Conservation (phyloP, 2,888 invertebrate genomes). For the Isotomurus palustris region DNA sequence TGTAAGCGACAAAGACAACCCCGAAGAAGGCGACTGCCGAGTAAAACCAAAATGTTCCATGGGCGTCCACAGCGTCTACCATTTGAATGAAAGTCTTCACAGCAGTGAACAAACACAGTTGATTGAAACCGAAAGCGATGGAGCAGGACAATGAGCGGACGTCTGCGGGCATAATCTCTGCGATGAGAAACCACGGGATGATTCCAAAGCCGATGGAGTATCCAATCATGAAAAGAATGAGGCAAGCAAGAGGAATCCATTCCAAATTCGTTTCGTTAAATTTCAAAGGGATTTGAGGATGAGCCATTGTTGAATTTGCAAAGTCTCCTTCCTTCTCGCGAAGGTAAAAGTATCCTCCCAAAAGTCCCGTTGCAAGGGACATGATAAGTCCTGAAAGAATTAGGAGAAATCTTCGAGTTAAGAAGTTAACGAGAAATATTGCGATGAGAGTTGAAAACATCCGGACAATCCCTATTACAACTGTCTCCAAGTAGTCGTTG, state of each 20-base stretch:
- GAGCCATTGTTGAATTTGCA: slow-evolving; percentile 24
- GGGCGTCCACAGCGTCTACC: slow-evolving; percentile 36
- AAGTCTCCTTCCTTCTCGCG: slow-evolving; percentile 35
- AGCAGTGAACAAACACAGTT: slow-evolving; percentile 38
- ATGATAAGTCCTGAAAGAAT: slow-evolving; percentile 39
- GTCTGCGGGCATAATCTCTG: slow-evolving; percentile 41
- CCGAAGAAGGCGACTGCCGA: slow-evolving; percentile 29
- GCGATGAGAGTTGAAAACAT: slow-evolving; percentile 42
- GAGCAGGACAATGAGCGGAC: slow-evolving; percentile 37
- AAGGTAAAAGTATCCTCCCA: slow-evolving; percentile 41
- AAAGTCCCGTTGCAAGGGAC: slow-evolving; percentile 30
- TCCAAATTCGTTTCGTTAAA: slow-evolving; percentile 30
- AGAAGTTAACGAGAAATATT: slow-evolving; percentile 41
- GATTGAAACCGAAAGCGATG: slow-evolving; percentile 38
- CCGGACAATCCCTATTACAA: slow-evolving; percentile 40
- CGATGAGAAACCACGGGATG: slow-evolving; percentile 43
- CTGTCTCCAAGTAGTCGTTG: slow-evolving; percentile 42
- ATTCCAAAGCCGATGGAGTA: slow-evolving; percentile 43
- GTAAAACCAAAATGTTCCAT: slow-evolving; percentile 45
- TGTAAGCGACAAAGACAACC: slow-evolving; percentile 32
- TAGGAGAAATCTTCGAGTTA: slow-evolving; percentile 33
- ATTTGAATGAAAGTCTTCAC: slow-evolving; percentile 42
- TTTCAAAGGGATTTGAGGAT: slow-evolving; percentile 18
- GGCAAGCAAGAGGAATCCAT: slow-evolving; percentile 41
- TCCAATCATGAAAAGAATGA: slow-evolving; percentile 38